Evolutionary conservation across 2,888 invertebrate species (phyloP).

Genomic region (Eulithis prunata): DNA sequence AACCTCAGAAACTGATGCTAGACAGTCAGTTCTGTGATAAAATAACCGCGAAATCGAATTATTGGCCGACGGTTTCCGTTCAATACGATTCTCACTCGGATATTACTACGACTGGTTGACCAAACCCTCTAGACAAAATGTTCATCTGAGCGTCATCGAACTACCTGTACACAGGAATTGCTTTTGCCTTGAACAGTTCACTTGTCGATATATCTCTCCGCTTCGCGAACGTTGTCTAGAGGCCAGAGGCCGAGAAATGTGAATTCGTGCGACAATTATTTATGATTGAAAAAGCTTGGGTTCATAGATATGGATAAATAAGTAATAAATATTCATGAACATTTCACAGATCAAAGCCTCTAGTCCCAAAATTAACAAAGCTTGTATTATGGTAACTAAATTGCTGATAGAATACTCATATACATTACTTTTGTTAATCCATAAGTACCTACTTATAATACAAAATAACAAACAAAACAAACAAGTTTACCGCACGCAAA

Average conservation of each 20-base stretch:
- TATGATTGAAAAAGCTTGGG: constrained; percentile 22
- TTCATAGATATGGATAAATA: neutral
- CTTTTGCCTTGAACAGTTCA: neutral
- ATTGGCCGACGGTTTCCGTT: constrained; percentile 68
- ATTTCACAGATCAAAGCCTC: too few relatives aligned
- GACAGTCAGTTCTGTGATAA: constrained; percentile 53
- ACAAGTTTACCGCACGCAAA: too few relatives aligned
- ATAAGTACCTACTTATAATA: too few relatives aligned
- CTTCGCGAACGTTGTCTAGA: neutral
- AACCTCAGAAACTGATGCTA: neutral
- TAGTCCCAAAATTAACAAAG: too few relatives aligned
- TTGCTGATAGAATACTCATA: too few relatives aligned
- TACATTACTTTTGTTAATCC: too few relatives aligned
- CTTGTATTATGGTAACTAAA: too few relatives aligned
- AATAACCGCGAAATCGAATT: constrained; percentile 81
- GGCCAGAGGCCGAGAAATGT: neutral
- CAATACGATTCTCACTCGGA: constrained; percentile 58
- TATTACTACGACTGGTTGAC: constrained; percentile 24
- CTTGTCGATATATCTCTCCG: too few relatives aligned
- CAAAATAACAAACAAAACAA: too few relatives aligned
- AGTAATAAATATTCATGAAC: too few relatives aligned
- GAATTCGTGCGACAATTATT: constrained; percentile 17
- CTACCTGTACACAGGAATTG: neutral
- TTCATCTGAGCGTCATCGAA: neutral
- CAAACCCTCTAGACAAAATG: constrained; percentile 3